A percentile compares a stretch with the other conserved stretches of the same genome.
Conservation (phyloP, 2,888 invertebrate species). For the Agrenia bidenticulata region DNA sequence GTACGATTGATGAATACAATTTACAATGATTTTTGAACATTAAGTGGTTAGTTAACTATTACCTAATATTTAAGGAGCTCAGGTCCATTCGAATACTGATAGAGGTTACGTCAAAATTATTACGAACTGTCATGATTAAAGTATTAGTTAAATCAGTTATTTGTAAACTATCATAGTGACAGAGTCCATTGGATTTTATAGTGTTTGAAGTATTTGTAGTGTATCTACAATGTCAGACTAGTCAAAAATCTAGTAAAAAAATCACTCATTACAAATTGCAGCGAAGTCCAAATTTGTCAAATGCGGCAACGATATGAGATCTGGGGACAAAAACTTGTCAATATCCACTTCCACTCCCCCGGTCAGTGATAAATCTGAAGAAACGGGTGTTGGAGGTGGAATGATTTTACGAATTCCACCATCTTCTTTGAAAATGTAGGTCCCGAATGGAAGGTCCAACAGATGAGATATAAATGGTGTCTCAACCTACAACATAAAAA, state of each 20-base stretch:
- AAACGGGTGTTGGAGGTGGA: conserved; percentile 41
- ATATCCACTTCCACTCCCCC: conserved; percentile 50
- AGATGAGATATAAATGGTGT: conserved; percentile 51
- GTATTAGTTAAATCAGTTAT: too few relatives aligned
- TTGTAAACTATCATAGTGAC: too few relatives aligned
- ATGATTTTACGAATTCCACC: conserved; percentile 38
- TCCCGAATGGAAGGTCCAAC: conserved; percentile 51
- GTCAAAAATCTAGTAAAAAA: too few relatives aligned
- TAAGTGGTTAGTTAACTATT: background rate
- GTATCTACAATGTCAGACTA: too few relatives aligned
- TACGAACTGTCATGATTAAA: background rate
- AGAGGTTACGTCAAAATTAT: conserved; percentile 1
- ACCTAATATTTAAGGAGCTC: background rate
- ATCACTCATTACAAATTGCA: conserved; percentile 29
- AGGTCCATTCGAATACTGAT: background rate
- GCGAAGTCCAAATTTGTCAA: conserved; percentile 49
- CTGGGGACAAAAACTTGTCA: conserved; percentile 49
- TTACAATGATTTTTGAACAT: too few relatives aligned
- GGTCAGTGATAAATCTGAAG: conserved; percentile 49
- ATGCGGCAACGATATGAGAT: conserved; percentile 50
- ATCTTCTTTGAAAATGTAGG: conserved; percentile 50
- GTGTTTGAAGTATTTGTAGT: too few relatives aligned
- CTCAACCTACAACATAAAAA: conserved; percentile 40
- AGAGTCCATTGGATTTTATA: too few relatives aligned
- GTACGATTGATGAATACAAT: too few relatives aligned